Evolutionary conservation across 2,797 vertebrate species (phyloP).

Genomic region (Sebastes itinus): DNA sequence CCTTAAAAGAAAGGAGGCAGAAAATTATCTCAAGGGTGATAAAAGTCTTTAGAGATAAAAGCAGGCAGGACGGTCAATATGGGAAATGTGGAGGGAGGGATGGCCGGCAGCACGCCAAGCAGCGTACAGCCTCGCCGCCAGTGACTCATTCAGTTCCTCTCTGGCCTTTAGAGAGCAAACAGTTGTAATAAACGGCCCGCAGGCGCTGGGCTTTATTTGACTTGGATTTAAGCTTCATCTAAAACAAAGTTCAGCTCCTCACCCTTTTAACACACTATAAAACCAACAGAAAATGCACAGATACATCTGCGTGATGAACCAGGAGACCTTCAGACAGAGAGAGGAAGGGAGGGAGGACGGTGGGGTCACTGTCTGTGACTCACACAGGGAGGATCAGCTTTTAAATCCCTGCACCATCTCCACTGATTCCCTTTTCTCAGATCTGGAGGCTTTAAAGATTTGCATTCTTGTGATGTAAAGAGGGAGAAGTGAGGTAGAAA

Average conservation of each 20-base stretch:
- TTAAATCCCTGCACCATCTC: slow-evolving; percentile 72
- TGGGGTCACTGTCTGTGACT: slow-evolving; percentile 66
- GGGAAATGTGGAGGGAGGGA: slow-evolving; percentile 81
- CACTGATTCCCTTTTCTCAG: slow-evolving; percentile 62
- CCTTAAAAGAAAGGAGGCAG: neutral
- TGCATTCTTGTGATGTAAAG: slow-evolving; percentile 77
- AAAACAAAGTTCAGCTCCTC: slow-evolving; percentile 68
- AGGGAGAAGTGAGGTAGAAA: slow-evolving; percentile 61
- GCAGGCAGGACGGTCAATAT: slow-evolving; percentile 86
- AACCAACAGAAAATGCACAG: slow-evolving; percentile 46
- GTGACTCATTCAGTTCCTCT: slow-evolving; percentile 54
- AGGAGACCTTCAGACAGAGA: slow-evolving; percentile 38
- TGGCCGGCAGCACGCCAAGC: slow-evolving; percentile 74
- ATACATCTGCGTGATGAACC: slow-evolving; percentile 36
- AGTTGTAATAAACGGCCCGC: slow-evolving; percentile 83
- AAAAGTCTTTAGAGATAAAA: slow-evolving; percentile 72
- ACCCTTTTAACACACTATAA: slow-evolving; percentile 40
- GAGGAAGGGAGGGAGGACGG: slow-evolving; percentile 12
- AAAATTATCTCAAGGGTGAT: slow-evolving; percentile 23
- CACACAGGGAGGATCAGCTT: slow-evolving; percentile 76
- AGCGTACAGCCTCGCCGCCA: slow-evolving; percentile 33
- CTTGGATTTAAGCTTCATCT: slow-evolving; percentile 67
- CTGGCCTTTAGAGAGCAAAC: slow-evolving; percentile 85
- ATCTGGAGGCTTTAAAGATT: slow-evolving; percentile 76
- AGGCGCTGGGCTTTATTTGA: slow-evolving; percentile 64